phyloP scores from a whole-genome alignment of 2,113 vertebrate species.

The Oryzias curvinotus region DNA sequence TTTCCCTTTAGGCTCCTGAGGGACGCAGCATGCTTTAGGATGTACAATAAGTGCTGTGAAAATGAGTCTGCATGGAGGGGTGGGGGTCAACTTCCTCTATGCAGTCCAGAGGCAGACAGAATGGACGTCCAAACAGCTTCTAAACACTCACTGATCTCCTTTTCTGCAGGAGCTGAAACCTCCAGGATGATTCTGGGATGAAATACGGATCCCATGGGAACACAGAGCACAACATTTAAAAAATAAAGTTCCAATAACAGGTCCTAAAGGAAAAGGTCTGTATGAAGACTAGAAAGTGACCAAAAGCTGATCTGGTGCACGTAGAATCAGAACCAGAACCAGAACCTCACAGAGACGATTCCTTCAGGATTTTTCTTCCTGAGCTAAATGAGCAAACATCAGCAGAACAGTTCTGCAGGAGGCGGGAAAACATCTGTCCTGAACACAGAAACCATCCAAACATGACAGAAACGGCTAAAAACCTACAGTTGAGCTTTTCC shows the following conservation, averaged over 20 bases:
- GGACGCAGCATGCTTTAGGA: constrained; percentile 65
- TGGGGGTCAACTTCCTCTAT: constrained; percentile 56
- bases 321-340: neutral
- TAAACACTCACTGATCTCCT: constrained; percentile 17
- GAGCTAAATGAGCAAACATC: constrained; percentile 25
- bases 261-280: too few relatives aligned
- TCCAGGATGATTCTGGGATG: too few relatives aligned
- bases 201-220: too few relatives aligned
- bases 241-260: too few relatives aligned
- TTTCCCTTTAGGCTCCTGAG: constrained; percentile 61
- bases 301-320: too few relatives aligned
- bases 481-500: neutral
- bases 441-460: constrained; percentile 3
- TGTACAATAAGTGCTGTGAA: constrained; percentile 63
- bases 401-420: constrained; percentile 13
- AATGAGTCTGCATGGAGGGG: constrained; percentile 24
- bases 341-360: constrained; percentile 7
- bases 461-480: neutral
- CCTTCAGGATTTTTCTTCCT: constrained; percentile 28
- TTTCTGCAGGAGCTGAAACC: too few relatives aligned
- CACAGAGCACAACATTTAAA: too few relatives aligned
- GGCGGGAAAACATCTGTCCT: constrained; percentile 10
- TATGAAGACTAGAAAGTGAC: too few relatives aligned
- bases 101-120: constrained; percentile 56
- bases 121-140: constrained; percentile 36